Percentiles rank a stretch among this genome's conserved stretches.
These are phyloP conservation scores for Bursaphelenchus mucronatus DNA, from an alignment of 1,140 invertebrate species.

Conservation along the genomic window DNA sequence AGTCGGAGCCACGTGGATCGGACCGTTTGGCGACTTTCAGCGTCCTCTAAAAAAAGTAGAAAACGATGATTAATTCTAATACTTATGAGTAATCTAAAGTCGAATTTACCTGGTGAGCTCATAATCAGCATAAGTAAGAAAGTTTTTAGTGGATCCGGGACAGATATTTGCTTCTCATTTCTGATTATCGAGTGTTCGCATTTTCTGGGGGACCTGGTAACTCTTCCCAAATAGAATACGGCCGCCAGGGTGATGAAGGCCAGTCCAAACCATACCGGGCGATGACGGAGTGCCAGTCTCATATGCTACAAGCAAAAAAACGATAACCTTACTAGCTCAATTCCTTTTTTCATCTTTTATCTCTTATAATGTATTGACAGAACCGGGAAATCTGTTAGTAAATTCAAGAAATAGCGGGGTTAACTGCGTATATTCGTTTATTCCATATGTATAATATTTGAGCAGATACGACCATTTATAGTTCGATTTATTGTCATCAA, in stretches of 20 bases:
- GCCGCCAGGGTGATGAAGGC: conserved; percentile 9
- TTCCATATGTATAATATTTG: no score
- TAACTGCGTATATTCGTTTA: no score
- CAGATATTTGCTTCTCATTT: background rate
- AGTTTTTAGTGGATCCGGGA: conserved; percentile 23
- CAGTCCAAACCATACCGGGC: background rate
- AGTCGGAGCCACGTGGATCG: conserved; percentile 56
- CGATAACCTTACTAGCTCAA: no score
- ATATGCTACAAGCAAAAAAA: background rate
- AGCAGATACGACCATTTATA: no score
- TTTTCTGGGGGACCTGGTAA: background rate
- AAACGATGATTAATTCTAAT: background rate
- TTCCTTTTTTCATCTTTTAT: no score
- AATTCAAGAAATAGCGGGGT: no score
- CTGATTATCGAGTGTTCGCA: background rate
- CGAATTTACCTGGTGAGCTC: conserved; percentile 33
- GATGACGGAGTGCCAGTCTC: conserved; percentile 11
- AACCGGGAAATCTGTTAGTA: no score
- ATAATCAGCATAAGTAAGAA: conserved; percentile 56
- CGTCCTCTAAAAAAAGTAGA: conserved; percentile 18
- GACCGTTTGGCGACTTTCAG: conserved; percentile 39
- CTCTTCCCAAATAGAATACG: conserved; percentile 25
- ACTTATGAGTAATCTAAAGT: conserved; percentile 1
- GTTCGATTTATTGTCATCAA: no score
- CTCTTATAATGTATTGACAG: no score